phyloP scores from a whole-genome alignment of 2,113 vertebrate species.

The Phyllostomus discolor region DNA sequence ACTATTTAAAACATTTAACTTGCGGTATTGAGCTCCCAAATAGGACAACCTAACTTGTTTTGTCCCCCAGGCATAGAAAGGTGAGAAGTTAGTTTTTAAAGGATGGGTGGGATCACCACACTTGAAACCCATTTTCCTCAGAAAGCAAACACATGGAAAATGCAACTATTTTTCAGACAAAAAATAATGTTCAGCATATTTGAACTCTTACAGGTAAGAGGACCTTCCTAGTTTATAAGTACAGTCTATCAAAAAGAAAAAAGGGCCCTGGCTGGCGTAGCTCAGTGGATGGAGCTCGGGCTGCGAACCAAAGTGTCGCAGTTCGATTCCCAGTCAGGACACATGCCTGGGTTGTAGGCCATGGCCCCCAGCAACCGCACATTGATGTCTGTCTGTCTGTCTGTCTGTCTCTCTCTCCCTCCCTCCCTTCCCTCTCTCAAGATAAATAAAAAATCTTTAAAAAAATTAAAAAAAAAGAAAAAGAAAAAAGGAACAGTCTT shows the following conservation, averaged over 20 bases:
- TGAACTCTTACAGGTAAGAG: constrained; percentile 91
- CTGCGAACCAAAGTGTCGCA: no score
- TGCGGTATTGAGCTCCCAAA: background rate
- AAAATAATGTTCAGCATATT: constrained; percentile 97
- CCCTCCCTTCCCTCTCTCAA: no score
- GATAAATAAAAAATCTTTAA: no score
- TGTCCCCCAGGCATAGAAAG: background rate
- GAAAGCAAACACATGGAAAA: constrained; percentile 89
- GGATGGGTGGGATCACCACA: constrained; percentile 67
- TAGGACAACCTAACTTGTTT: background rate
- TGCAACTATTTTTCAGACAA: constrained; percentile 96
- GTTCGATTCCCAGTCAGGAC: no score
- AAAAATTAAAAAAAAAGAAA: no score
- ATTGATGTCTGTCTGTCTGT: no score
- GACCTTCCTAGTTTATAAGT: background rate
- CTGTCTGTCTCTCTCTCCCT: no score
- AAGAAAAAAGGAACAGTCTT: background rate
- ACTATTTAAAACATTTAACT: background rate
- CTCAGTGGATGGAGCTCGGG: no score
- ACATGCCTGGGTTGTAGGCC: no score
- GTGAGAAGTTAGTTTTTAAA: background rate
- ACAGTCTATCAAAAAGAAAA: background rate
- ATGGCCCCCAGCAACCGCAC: no score
- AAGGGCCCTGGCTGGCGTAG: no score
- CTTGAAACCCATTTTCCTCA: constrained; percentile 92